These are phyloP conservation scores for Lucilia cuprina DNA, from an alignment of 1,140 invertebrate genomes.

Conservation along the genomic window DNA sequence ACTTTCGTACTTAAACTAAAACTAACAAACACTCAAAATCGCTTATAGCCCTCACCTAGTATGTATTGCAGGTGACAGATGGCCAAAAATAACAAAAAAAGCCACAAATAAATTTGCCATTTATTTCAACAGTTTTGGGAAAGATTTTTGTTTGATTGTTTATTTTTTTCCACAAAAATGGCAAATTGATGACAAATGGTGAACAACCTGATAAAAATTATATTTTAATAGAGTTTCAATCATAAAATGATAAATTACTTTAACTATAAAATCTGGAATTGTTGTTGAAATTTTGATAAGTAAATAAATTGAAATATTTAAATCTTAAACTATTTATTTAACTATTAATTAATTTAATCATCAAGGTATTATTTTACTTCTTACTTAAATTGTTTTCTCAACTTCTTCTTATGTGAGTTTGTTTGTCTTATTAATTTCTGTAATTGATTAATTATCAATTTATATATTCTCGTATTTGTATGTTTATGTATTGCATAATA, in stretches of 20 bases:
- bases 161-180: slow-evolving; percentile 1
- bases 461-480: too few relatives aligned
- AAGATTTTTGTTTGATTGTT: not conserved
- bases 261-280: too few relatives aligned
- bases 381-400: too few relatives aligned
- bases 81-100: not conserved
- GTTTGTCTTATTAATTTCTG: too few relatives aligned
- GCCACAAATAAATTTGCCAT: slow-evolving; percentile 5
- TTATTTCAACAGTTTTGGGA: slow-evolving; percentile 2
- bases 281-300: not conserved
- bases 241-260: not conserved
- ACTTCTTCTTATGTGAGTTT: too few relatives aligned
- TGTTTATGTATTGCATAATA: too few relatives aligned
- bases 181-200: slow-evolving; percentile 27
- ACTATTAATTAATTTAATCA: too few relatives aligned
- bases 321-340: too few relatives aligned
- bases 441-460: too few relatives aligned
- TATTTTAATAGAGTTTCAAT: slow-evolving; percentile 4
- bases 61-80: slow-evolving; percentile 14
- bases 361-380: too few relatives aligned
- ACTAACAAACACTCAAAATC: not conserved
- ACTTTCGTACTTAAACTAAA: too few relatives aligned
- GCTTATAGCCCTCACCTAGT: not conserved
- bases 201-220: not conserved
- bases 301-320: not conserved